phyloP scores from a whole-genome alignment of 2,888 invertebrate genomes.

The Morpho helenor region DNA sequence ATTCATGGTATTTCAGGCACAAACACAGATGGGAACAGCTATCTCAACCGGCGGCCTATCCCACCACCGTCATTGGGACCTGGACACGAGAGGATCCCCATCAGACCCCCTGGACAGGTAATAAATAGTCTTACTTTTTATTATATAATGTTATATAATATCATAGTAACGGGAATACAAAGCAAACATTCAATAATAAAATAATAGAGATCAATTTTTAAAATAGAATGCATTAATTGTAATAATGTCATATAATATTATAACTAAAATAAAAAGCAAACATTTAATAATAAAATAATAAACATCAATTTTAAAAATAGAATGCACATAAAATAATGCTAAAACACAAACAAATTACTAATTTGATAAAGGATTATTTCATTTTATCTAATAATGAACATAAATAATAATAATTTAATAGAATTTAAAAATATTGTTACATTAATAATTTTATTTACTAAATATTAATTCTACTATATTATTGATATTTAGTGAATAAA shows the following conservation, averaged over 20 bases:
- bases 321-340: too few species aligned
- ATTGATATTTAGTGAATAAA: too few species aligned
- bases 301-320: too few species aligned
- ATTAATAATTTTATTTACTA: too few species aligned
- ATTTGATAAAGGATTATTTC: too few species aligned
- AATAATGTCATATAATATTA: neutral
- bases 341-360: too few species aligned
- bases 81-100: slow-evolving; percentile 90
- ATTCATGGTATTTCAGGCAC: slow-evolving; percentile 61
- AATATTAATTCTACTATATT: too few species aligned
- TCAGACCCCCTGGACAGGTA: slow-evolving; percentile 85
- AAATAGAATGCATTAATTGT: neutral
- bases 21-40: slow-evolving; percentile 80
- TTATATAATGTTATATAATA: neutral
- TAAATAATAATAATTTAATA: too few species aligned
- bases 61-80: slow-evolving; percentile 91
- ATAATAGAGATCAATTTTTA: too few species aligned
- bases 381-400: too few species aligned
- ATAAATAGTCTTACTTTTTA: neutral
- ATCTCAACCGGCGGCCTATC: slow-evolving; percentile 86
- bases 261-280: neutral
- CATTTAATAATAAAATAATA: too few species aligned
- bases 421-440: too few species aligned
- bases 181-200: neutral
- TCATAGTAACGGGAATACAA: neutral